These are phyloP conservation scores for Chelonoidis abingdonii DNA, from an alignment of 2,113 vertebrate genomes.

Conservation along the genomic window DNA sequence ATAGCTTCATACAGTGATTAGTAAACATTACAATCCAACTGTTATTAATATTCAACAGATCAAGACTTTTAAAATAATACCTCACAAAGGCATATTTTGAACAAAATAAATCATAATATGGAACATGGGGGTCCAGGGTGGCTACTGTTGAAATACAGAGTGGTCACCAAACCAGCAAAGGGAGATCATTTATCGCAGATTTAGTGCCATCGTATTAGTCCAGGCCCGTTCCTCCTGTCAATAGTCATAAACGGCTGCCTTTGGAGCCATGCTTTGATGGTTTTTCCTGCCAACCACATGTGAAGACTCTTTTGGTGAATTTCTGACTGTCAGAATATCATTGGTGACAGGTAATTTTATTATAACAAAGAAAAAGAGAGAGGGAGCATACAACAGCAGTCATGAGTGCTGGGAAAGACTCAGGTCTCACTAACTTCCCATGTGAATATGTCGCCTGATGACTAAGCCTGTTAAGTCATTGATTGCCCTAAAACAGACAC, in stretches of 20 bases:
- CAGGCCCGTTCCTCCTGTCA: background rate
- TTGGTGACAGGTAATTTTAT: background rate
- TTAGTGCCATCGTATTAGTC: background rate
- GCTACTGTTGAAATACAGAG: no score
- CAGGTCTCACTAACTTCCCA: background rate
- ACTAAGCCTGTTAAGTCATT: background rate
- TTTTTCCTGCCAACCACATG: fast-evolving
- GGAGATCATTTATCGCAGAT: fast-evolving
- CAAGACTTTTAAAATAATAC: no score
- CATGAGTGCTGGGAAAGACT: background rate
- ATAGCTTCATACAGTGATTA: no score
- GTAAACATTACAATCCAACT: no score
- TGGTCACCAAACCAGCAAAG: background rate
- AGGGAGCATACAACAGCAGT: background rate
- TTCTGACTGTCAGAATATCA: background rate
- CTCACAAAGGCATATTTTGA: no score
- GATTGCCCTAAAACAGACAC: background rate
- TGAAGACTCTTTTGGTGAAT: no score
- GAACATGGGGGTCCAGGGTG: no score
- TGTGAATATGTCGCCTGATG: background rate
- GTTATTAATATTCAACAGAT: no score
- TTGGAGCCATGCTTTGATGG: background rate
- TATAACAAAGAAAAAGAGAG: background rate
- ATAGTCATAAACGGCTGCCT: background rate
- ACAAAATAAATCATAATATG: no score